Base-by-base conservation (phyloP, 37 sponge, comb jelly and placozoan species). In the Spongilla lacustris region DNA sequence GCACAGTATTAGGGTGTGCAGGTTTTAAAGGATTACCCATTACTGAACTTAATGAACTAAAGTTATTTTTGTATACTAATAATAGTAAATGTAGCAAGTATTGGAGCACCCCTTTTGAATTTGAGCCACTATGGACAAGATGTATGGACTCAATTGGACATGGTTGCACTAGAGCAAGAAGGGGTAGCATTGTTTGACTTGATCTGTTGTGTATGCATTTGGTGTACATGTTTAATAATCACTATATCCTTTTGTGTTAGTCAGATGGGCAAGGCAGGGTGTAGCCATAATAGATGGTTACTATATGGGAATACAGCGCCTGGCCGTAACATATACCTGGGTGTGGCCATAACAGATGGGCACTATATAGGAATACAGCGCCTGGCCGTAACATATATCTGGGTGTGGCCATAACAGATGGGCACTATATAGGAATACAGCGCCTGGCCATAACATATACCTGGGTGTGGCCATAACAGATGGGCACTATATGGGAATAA, bases 401-500 rank as follows among this genome's bases (percentile, higher is more conserved):
- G 14, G 58, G 58, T 58, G 58, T 58, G 58, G 58, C 58, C 21
- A 58, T 58, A 58, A 58, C 58, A 10, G 58, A 58, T 58, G 58
- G 58, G 58, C 58, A 58, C 58, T 58, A 58, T 58, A 58, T 58
- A 17, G 58, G 58, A 58, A 58, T 58, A 58, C 14, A 17, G 58
- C 58, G 58, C 58, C 58, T 58, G 58, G 58, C 41, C 41, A 6
- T 41, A 41, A 41, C 41, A 58, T 17, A 58, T 58, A 58, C 58
- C 58, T 58, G 14, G 58, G 58, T 58, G 58, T 58, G 58, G 58
- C 58, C 21, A 58, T 58, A 58, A 58, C 58, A 10, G 58, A 58
- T 58, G 58, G 58, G 58, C 58, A 58, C 58, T 58, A 58, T 58
- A 58, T 58, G 58, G 58, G 58, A 58, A 58, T 58, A 58, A 58